phyloP scores from a whole-genome alignment of 2,888 invertebrate genomes.

The Drosophila hawaiiensis region DNA sequence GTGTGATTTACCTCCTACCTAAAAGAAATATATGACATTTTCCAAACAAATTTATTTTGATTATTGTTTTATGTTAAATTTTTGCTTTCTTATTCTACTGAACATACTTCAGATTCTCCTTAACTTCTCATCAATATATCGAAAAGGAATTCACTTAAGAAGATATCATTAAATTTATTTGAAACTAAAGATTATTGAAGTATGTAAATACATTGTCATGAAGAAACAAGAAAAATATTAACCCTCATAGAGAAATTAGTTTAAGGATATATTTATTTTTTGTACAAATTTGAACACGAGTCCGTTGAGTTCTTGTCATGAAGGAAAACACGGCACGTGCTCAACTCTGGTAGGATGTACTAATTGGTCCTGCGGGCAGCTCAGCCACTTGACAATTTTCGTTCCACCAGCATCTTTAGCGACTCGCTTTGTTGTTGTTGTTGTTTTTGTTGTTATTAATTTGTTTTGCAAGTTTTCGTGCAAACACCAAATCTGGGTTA shows the following conservation, averaged over 20 bases:
- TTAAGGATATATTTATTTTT: background rate
- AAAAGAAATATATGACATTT: background rate
- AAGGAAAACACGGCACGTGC: background rate
- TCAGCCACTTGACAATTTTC: conserved; percentile 40
- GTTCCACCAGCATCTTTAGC: conserved; percentile 4
- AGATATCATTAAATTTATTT: background rate
- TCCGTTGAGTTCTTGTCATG: background rate
- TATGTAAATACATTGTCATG: background rate
- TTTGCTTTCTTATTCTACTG: background rate
- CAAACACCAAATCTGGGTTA: conserved; percentile 11
- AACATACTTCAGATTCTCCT: background rate
- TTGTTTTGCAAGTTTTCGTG: conserved; percentile 70
- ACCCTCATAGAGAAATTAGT: too few species aligned
- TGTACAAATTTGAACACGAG: background rate
- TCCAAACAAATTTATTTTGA: background rate
- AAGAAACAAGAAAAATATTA: background rate
- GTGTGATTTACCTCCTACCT: background rate
- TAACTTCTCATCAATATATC: background rate
- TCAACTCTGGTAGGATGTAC: conserved; percentile 25
- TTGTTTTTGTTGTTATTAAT: conserved; percentile 73
- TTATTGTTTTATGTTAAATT: too few species aligned
- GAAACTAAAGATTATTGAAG: background rate
- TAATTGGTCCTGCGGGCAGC: conserved; percentile 63
- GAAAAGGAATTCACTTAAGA: background rate
- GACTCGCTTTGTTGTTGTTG: conserved; percentile 25